A percentile compares a stretch with the other conserved stretches of the same genome.
Conservation (phyloP, 2,797 vertebrate genomes). For the Brachyrhaphis roseni region DNA sequence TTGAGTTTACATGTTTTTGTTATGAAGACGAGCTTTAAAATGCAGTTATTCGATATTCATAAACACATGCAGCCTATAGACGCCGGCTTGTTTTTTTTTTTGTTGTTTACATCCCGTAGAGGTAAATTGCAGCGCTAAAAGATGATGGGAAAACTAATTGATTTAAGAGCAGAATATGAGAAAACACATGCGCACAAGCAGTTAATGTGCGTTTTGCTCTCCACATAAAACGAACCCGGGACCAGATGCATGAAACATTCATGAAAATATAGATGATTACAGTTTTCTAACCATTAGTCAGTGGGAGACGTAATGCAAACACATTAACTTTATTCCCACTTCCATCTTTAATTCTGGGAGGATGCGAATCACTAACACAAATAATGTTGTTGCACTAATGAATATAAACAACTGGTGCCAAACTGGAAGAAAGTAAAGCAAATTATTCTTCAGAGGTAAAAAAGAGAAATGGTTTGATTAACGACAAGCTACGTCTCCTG, state of each 20-base stretch:
- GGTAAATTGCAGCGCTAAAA: background rate
- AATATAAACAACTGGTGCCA: background rate
- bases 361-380: too few species aligned
- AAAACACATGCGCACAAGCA: background rate
- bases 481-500: background rate
- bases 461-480: background rate
- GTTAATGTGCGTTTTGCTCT: background rate
- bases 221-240: background rate
- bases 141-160: background rate
- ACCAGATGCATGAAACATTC: background rate
- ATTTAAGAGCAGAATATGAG: background rate
- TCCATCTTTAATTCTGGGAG: background rate
- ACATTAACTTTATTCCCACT: background rate
- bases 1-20: conserved; percentile 42
- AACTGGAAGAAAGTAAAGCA: background rate
- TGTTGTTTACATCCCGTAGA: background rate
- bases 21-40: conserved; percentile 28
- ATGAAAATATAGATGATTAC: background rate
- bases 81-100: background rate
- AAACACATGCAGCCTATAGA: background rate
- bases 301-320: background rate
- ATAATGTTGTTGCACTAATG: background rate
- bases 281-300: background rate
- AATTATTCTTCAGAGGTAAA: background rate
- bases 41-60: conserved; percentile 2